phyloP scores from a whole-genome alignment of 2,888 invertebrate species.

The Epistrophella euchroma region DNA sequence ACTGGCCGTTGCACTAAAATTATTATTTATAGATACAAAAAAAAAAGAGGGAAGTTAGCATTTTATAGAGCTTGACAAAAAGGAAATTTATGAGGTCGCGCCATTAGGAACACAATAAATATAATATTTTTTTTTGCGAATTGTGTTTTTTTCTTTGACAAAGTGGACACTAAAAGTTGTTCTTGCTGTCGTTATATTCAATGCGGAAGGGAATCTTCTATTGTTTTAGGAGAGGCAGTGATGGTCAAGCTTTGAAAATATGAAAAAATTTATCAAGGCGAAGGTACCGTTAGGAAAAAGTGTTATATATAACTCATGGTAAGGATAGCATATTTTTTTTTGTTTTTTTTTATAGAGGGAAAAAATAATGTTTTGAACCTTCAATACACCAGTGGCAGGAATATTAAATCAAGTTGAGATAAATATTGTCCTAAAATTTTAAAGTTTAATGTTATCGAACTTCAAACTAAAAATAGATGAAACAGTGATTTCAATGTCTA shows the following conservation, averaged over 20 bases:
- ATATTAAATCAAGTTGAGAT: no score
- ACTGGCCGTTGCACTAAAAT: conserved; percentile 90
- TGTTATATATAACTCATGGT: background rate
- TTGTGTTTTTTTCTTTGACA: conserved; percentile 18
- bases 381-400: no score
- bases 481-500: no score
- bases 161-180: conserved; percentile 58
- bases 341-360: no score
- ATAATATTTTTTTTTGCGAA: background rate
- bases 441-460: no score
- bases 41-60: conserved; percentile 16
- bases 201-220: conserved; percentile 66
- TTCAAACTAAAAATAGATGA: no score
- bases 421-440: no score
- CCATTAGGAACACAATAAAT: conserved; percentile 45
- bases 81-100: conserved; percentile 55
- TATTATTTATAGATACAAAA: background rate
- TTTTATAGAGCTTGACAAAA: conserved; percentile 23
- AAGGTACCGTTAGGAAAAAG: conserved; percentile 31
- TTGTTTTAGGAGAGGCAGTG: conserved; percentile 31
- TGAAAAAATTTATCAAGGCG: conserved; percentile 1
- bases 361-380: no score
- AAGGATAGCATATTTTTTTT: background rate
- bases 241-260: background rate
- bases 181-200: conserved; percentile 3